Percentiles rank a stretch among this genome's conserved stretches.
Evolutionary conservation across 1,140 invertebrate genomes (phyloP).

Genomic region (Penaeus chinensis): DNA sequence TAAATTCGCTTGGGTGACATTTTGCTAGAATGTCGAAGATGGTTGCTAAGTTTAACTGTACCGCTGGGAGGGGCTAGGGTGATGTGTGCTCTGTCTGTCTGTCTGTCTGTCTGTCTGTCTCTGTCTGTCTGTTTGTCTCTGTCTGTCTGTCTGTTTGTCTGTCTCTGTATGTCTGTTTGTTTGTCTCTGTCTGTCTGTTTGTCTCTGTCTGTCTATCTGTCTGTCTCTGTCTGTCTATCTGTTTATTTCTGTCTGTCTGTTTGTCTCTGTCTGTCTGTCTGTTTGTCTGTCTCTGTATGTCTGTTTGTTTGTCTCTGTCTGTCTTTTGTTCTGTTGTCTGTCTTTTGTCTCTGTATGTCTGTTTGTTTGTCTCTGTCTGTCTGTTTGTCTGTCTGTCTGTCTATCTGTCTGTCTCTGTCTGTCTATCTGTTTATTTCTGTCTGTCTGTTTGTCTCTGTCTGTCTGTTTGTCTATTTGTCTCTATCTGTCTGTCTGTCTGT

Average conservation of each 20-base stretch:
- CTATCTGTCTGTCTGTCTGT: too few relatives aligned
- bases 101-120: too few relatives aligned
- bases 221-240: neutral
- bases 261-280: slow-evolving; percentile 8
- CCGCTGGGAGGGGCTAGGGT: too few relatives aligned
- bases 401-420: too few relatives aligned
- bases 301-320: neutral
- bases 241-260: neutral
- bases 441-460: neutral
- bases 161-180: neutral
- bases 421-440: neutral
- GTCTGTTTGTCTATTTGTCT: too few relatives aligned
- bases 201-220: neutral
- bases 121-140: neutral
- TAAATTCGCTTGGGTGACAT: too few relatives aligned
- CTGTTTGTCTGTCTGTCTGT: neutral
- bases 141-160: neutral
- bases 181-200: slow-evolving; percentile 10
- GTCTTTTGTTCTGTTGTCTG: too few relatives aligned
- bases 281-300: slow-evolving; percentile 5
- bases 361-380: neutral
- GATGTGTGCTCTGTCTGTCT: too few relatives aligned
- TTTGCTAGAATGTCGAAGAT: too few relatives aligned
- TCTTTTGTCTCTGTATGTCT: neutral
- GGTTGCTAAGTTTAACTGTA: too few relatives aligned